These are phyloP conservation scores for Zaprionus camerounensis DNA, from an alignment of 1,140 invertebrate genomes.

Conservation along the genomic window DNA sequence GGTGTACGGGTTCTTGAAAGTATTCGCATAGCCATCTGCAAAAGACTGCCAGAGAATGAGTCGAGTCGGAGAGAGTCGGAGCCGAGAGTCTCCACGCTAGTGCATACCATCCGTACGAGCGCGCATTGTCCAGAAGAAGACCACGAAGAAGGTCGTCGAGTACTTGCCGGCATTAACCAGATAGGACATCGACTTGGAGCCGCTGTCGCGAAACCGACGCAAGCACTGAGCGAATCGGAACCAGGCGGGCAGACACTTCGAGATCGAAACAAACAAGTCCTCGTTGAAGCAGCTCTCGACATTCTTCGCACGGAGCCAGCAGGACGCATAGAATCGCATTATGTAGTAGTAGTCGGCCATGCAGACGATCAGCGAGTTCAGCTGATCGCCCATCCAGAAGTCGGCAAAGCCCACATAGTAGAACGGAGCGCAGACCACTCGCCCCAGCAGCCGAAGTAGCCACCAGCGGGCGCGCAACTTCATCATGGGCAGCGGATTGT, in stretches of 20 bases:
- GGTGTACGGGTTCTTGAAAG: constrained; percentile 90
- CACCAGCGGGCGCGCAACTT: constrained; percentile 86
- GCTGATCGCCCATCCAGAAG: constrained; percentile 97
- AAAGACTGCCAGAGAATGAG: constrained; percentile 47
- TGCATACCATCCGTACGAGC: constrained; percentile 50
- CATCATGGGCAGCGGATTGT: constrained; percentile 88
- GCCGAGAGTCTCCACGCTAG: background rate
- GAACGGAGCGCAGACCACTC: constrained; percentile 92
- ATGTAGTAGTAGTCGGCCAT: constrained; percentile 93
- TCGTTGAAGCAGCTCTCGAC: constrained; percentile 69
- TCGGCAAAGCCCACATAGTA: constrained; percentile 95
- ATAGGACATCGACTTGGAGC: constrained; percentile 88
- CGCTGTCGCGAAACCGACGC: constrained; percentile 88
- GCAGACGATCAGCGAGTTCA: constrained; percentile 91
- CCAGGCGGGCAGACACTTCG: constrained; percentile 93
- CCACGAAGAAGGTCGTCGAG: constrained; percentile 91
- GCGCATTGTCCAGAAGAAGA: constrained; percentile 85
- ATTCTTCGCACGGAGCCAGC: constrained; percentile 84
- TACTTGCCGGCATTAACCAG: constrained; percentile 93
- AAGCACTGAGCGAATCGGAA: constrained; percentile 95
- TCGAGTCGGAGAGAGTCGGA: background rate
- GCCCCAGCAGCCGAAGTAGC: constrained; percentile 84
- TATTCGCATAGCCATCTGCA: constrained; percentile 86
- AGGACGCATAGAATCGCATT: constrained; percentile 87
- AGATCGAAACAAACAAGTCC: constrained; percentile 85